Conservation (phyloP, 2,888 invertebrate genomes). For the Ophion ellenae region DNA sequence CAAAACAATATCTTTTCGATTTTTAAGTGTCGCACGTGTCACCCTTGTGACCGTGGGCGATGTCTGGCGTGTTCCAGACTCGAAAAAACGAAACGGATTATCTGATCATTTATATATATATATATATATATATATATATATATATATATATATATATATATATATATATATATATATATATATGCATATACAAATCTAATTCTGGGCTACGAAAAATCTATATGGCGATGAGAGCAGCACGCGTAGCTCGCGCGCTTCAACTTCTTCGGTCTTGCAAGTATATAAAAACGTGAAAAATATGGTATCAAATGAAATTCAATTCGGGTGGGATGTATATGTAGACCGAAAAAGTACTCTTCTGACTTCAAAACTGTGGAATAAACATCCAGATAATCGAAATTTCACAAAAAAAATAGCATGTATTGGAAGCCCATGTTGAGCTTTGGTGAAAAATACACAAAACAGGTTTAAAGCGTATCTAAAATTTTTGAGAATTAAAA, state of each 20-base stretch:
- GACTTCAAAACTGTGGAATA: no score
- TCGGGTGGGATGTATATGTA: no score
- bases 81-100: not conserved
- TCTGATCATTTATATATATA: not conserved
- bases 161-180: not conserved
- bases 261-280: no score
- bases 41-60: not conserved
- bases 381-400: no score
- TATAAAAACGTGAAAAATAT: no score
- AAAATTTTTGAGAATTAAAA: no score
- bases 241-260: not conserved
- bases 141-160: not conserved
- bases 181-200: not conserved
- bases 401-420: no score
- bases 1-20: not conserved
- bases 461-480: no score
- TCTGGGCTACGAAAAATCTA: not conserved
- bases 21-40: not conserved
- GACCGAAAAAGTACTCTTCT: no score
- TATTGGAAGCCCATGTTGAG: no score
- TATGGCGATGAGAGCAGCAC: not conserved
- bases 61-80: not conserved
- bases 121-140: not conserved
- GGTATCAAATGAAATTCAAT: no score
- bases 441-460: no score